These are phyloP conservation scores for Seriola rivoliana DNA, from an alignment of 2,113 vertebrate species.

Conservation along the genomic window DNA sequence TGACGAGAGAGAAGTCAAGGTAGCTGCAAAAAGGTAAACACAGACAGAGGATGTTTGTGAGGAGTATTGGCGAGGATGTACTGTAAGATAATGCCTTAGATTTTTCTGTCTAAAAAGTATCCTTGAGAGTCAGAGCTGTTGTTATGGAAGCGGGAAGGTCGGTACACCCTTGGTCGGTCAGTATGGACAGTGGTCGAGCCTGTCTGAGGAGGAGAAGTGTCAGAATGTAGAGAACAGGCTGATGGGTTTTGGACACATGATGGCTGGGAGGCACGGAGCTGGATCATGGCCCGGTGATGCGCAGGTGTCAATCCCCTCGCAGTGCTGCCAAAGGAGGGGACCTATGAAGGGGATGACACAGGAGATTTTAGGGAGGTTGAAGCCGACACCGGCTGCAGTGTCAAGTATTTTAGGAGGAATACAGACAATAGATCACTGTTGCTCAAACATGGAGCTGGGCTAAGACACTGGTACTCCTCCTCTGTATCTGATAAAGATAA, in stretches of 20 bases:
- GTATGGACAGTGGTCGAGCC: neutral
- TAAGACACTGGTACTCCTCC: neutral
- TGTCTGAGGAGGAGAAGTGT: constrained; percentile 20
- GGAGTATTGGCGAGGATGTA: neutral
- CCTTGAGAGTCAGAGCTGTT: neutral
- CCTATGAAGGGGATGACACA: constrained; percentile 10
- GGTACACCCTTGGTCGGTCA: neutral
- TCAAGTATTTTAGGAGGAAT: constrained; percentile 24
- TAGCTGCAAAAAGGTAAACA: neutral
- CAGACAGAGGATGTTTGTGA: neutral
- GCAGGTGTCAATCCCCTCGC: constrained; percentile 16
- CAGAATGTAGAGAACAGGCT: constrained; percentile 14
- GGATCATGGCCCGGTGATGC: constrained; percentile 36
- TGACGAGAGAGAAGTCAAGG: neutral
- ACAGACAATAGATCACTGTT: constrained; percentile 1
- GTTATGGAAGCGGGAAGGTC: constrained; percentile 15
- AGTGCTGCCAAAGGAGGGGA: constrained; percentile 9
- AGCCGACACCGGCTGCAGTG: neutral
- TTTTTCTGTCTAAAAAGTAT: constrained; percentile 1
- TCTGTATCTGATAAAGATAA: constrained; percentile 22
- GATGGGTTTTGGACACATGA: constrained; percentile 25
- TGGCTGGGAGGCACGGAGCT: constrained; percentile 10
- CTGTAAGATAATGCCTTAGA: neutral
- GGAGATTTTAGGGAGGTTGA: constrained; percentile 17
- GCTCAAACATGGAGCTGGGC: constrained; percentile 3